Evolutionary conservation across 2,888 invertebrate species (phyloP).

Genomic region (Caenorhabditis virilis): DNA sequence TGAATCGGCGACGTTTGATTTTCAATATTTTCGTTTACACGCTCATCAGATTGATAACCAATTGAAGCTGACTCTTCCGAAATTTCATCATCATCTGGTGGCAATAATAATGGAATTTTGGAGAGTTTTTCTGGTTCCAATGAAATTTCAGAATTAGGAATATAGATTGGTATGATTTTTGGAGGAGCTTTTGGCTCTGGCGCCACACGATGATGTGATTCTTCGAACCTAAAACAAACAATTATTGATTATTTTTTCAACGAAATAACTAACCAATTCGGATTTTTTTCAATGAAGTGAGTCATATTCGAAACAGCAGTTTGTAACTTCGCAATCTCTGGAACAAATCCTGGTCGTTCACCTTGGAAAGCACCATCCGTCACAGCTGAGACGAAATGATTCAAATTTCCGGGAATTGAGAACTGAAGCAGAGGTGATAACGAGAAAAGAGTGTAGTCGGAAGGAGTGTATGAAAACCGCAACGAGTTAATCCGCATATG

Average conservation of each 20-base stretch:
- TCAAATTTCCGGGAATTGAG: conserved; percentile 61
- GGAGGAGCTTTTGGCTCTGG: too few species aligned
- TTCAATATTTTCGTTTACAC: neutral
- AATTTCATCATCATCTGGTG: too few species aligned
- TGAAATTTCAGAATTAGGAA: too few species aligned
- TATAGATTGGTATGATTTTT: too few species aligned
- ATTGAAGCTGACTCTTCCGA: conserved; percentile 13
- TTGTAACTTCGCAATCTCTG: conserved; percentile 42
- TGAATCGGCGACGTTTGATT: neutral
- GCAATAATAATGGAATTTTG: too few species aligned
- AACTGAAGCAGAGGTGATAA: conserved; percentile 62
- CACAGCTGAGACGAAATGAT: conserved; percentile 41
- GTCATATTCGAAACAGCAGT: conserved; percentile 50
- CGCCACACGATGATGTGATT: conserved; percentile 22
- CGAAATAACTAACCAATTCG: conserved; percentile 43
- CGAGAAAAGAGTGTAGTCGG: conserved; percentile 53
- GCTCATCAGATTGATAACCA: conserved; percentile 2
- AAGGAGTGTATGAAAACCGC: conserved; percentile 61
- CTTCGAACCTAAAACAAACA: conserved; percentile 6
- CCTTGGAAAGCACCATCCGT: conserved; percentile 14
- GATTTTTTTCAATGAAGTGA: conserved; percentile 44
- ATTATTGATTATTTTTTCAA: too few species aligned
- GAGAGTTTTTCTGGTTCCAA: too few species aligned
- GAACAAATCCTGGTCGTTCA: conserved; percentile 49
- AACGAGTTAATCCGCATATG: conserved; percentile 62